Evolutionary conservation across 2,888 invertebrate genomes (phyloP), one percentile per base, ranked within the genome.

Genomic region (Drosophila putrida): DNA sequence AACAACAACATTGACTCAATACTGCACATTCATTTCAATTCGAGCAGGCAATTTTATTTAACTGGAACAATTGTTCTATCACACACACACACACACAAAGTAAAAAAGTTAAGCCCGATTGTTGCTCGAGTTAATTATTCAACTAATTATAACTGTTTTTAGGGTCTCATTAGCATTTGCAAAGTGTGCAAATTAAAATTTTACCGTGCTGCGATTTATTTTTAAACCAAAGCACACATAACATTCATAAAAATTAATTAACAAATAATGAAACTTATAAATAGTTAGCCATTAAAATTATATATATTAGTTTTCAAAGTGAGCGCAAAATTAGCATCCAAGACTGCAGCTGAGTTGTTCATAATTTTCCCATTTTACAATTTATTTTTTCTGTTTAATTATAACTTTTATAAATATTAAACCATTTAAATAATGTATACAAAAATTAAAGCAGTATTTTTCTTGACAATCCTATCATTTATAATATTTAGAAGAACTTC

Each of bases 61-160:
- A 33, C 39, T 53, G 31, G 41, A 20, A 43, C 31, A 33, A 49
- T 49, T 35, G 35, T 35, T 35, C 15, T 20, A 49, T n/a, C 33
- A 8, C n/a, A 11, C 3, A 28, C 8, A 13, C 4, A 8, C 10
- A 33, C 31, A 13, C 6, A 11, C 6, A n/a, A 46, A 8, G 0
- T 6, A 28, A 25, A 0, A 33, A 15, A 33, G 20, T 36, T 25
- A 49, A 43, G 36, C 31, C 41, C 35, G 55, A 41, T 70, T 71
- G 43, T 9, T 38, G 49, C 71, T 46, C 11, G 13, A 36, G 28
- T 53, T 72, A 71, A 72, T 65, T 72, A 72, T 72, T n/a, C 73
- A 65, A 43, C 53, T 38, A 51, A 57, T 72, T 39, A 41, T 15
- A 63, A 43, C 51, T 9, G 51, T 38, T 47, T 57, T 41, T 57